Conservation (phyloP, 2,797 vertebrate species). For the Dryobates pubescens region DNA sequence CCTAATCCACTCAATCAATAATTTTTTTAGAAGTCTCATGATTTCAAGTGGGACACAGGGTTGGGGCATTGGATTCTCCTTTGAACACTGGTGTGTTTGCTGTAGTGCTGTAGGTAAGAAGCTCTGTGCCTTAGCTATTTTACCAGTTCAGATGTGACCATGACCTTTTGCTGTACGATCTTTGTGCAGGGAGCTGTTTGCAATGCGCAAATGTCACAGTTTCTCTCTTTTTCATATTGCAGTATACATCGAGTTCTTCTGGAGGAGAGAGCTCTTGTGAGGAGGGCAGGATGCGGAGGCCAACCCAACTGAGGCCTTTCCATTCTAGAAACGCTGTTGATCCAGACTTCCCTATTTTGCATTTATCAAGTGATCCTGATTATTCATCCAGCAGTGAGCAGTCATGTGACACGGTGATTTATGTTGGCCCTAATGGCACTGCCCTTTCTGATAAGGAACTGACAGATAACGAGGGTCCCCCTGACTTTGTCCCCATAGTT, state of each 20-base stretch:
- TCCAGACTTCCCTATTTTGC: slow-evolving; percentile 83
- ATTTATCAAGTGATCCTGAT: slow-evolving; percentile 88
- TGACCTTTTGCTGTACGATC: background rate
- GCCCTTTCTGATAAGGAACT: slow-evolving; percentile 86
- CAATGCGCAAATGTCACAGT: background rate
- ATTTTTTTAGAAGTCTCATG: background rate
- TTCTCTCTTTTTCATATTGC: slow-evolving; percentile 59
- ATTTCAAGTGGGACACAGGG: background rate
- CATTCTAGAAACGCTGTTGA: slow-evolving; percentile 88
- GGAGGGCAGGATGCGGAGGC: slow-evolving; percentile 86
- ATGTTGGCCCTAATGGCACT: slow-evolving; percentile 89
- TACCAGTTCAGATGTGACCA: background rate
- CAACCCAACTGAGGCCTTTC: slow-evolving; percentile 90
- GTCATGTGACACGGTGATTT: slow-evolving; percentile 96
- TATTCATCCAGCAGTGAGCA: slow-evolving; percentile 94
- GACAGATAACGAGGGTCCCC: slow-evolving; percentile 88
- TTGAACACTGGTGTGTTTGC: background rate
- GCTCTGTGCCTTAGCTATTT: background rate
- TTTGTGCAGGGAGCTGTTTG: background rate
- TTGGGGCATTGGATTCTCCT: background rate
- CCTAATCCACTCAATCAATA: background rate
- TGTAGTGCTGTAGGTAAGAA: background rate
- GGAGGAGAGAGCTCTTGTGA: slow-evolving; percentile 93
- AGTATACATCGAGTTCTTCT: slow-evolving; percentile 94
- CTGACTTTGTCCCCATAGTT: slow-evolving; percentile 95